phyloP scores from a whole-genome alignment of 1,140 invertebrate genomes.

The Myzus persicae region DNA sequence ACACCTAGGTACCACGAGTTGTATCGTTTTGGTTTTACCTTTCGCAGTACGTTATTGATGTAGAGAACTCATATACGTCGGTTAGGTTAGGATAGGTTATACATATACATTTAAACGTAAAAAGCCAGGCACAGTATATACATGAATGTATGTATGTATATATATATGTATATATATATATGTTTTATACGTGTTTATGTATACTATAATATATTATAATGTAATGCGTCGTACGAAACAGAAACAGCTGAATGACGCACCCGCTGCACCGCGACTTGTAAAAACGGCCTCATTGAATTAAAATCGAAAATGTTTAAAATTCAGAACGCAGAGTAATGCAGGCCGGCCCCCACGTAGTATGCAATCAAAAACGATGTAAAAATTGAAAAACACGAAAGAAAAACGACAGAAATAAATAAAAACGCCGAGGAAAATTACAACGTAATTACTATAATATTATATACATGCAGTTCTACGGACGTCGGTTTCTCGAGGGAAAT shows the following conservation, averaged over 20 bases:
- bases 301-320: slow-evolving; percentile 12
- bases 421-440: background rate
- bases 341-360: background rate
- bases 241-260: background rate
- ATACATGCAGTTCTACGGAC: background rate
- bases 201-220: too few relatives aligned
- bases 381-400: background rate
- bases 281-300: background rate
- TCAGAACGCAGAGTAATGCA: background rate
- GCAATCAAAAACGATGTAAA: slow-evolving; percentile 4
- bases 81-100: too few relatives aligned
- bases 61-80: background rate
- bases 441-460: background rate
- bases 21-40: background rate
- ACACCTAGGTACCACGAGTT: background rate
- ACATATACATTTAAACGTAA: too few relatives aligned
- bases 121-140: too few relatives aligned
- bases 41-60: background rate
- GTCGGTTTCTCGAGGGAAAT: background rate
- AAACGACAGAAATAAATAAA: too few relatives aligned
- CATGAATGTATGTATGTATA: too few relatives aligned
- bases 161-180: too few relatives aligned
- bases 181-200: too few relatives aligned
- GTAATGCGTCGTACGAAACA: background rate
- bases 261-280: too few relatives aligned